Percentiles rank a stretch among this genome's conserved stretches.
These are phyloP conservation scores for Rhinopomastus cyanomelas DNA, from an alignment of 2,113 vertebrate genomes.

Conservation along the genomic window DNA sequence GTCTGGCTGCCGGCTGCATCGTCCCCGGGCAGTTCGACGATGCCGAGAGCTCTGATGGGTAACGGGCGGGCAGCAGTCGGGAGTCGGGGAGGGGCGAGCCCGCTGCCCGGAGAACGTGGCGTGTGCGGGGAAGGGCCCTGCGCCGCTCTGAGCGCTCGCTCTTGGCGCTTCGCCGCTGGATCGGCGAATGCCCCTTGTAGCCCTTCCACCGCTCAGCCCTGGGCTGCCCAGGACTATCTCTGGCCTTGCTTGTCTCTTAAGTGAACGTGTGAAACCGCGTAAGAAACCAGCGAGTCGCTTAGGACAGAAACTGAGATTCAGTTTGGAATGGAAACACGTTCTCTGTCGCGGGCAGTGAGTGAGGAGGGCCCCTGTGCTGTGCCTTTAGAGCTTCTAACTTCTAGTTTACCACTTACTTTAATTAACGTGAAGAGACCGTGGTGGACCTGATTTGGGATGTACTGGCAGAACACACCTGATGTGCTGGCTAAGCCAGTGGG, in stretches of 20 bases:
- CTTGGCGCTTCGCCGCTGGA: too few relatives aligned
- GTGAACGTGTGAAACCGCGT: fast-evolving
- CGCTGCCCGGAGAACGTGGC: too few relatives aligned
- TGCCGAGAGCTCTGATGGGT: slow-evolving; percentile 74
- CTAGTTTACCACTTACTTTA: neutral
- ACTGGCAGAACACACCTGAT: too few relatives aligned
- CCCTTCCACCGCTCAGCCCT: too few relatives aligned
- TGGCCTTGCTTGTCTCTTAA: fast-evolving
- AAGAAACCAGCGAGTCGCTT: too few relatives aligned
- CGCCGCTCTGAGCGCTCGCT: too few relatives aligned
- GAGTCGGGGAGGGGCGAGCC: too few relatives aligned
- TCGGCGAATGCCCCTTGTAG: too few relatives aligned
- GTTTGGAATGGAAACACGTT: fast-evolving
- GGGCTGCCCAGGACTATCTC: fast-evolving
- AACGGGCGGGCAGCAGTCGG: neutral
- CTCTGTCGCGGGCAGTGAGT: neutral
- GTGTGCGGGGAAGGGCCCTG: too few relatives aligned
- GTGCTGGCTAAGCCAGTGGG: fast-evolving
- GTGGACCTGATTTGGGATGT: neutral
- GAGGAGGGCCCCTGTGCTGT: neutral
- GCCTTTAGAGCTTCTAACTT: neutral
- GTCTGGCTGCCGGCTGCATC: slow-evolving; percentile 47
- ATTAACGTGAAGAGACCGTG: neutral
- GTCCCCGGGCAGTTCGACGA: slow-evolving; percentile 81
- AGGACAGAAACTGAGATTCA: too few relatives aligned